phyloP scores from a whole-genome alignment of 2,888 invertebrate genomes.

The Standfussiana lucernea region DNA sequence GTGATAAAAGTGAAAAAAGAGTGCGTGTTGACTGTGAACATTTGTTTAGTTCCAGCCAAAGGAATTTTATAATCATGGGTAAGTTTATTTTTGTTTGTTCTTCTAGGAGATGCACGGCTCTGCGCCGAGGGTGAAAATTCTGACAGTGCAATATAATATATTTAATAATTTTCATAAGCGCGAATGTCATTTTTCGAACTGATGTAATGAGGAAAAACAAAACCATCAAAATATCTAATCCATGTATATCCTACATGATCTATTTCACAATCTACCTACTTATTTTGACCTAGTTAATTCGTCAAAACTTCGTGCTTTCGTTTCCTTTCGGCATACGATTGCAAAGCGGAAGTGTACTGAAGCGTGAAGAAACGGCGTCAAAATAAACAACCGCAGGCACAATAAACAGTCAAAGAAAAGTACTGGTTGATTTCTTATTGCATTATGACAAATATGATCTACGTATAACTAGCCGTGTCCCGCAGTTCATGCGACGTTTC shows the following conservation, averaged over 20 bases:
- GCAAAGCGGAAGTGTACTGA: conserved; percentile 24
- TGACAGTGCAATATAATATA: no score
- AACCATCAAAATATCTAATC: background rate
- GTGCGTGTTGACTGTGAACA: conserved; percentile 47
- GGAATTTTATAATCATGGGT: conserved; percentile 67
- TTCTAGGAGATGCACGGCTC: background rate
- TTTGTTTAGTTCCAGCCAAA: conserved; percentile 42
- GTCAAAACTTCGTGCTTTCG: background rate
- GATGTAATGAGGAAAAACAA: background rate
- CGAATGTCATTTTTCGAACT: background rate
- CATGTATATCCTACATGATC: no score
- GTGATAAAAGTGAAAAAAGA: conserved; percentile 60
- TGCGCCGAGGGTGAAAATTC: background rate
- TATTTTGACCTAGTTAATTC: background rate
- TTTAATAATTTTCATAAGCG: background rate
- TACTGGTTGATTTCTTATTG: conserved; percentile 12
- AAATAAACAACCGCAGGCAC: conserved; percentile 28
- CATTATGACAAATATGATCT: background rate
- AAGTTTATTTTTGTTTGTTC: conserved; percentile 51
- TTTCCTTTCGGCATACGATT: conserved; percentile 15
- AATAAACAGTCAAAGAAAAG: conserved; percentile 3
- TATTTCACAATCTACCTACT: background rate
- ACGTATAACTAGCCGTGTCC: background rate
- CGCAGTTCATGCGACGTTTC: background rate
- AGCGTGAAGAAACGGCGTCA: conserved; percentile 18